These are phyloP conservation scores for Tapirus indicus DNA, from an alignment of 2,797 vertebrate species.

Conservation along the genomic window DNA sequence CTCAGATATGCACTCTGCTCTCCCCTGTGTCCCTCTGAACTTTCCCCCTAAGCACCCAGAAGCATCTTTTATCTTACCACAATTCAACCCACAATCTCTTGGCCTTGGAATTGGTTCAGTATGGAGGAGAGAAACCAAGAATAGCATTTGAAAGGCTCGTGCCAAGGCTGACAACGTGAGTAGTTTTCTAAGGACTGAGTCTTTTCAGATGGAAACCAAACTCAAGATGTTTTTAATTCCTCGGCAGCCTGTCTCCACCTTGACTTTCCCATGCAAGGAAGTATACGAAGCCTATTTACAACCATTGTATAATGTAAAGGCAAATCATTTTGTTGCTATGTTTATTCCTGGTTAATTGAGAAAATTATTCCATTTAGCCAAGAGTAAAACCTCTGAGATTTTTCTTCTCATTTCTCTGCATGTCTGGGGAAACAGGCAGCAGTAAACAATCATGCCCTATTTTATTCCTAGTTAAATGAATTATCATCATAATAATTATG, in stretches of 20 bases:
- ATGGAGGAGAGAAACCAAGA: constrained; percentile 68
- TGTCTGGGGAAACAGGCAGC: constrained; percentile 87
- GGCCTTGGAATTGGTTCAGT: constrained; percentile 67
- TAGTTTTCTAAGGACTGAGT: constrained; percentile 61
- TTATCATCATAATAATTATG: constrained; percentile 90
- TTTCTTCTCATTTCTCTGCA: constrained; percentile 85
- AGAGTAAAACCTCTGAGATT: constrained; percentile 87
- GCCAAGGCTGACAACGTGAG: constrained; percentile 48
- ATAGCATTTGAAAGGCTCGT: constrained; percentile 46
- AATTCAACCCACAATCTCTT: constrained; percentile 52
- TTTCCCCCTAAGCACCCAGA: constrained; percentile 20
- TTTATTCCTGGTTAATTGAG: constrained; percentile 87
- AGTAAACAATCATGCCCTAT: constrained; percentile 89
- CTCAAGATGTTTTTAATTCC: constrained; percentile 76
- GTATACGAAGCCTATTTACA: constrained; percentile 79
- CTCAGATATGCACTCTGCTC: background rate
- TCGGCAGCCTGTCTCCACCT: constrained; percentile 66
- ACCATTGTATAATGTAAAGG: constrained; percentile 72
- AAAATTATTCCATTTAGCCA: constrained; percentile 87
- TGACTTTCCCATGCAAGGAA: constrained; percentile 67
- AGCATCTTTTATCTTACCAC: constrained; percentile 54
- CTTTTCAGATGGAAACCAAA: constrained; percentile 68
- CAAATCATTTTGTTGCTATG: constrained; percentile 83
- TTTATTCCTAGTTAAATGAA: constrained; percentile 89
- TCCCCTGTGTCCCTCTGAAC: background rate